These are phyloP conservation scores for Furcifer pardalis DNA, from an alignment of 2,797 vertebrate genomes.

Conservation along the genomic window DNA sequence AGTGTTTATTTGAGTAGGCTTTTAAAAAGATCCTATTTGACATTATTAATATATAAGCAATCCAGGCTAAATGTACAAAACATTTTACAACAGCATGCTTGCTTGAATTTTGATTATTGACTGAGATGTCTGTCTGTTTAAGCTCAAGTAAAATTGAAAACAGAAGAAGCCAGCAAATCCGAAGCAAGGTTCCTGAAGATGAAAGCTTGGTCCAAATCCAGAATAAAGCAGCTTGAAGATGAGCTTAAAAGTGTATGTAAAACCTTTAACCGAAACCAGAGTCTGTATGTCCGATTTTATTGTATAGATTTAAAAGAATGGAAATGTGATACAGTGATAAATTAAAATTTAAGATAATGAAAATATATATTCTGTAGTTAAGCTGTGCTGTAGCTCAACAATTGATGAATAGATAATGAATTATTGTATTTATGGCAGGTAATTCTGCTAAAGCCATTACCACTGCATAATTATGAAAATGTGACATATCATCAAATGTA, in stretches of 20 bases:
- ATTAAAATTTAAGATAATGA: background rate
- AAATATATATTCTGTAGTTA: background rate
- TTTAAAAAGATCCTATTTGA: background rate
- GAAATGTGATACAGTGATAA: background rate
- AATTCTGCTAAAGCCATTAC: background rate
- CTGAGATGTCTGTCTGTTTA: conserved; percentile 30
- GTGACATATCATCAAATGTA: background rate
- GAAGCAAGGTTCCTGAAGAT: conserved; percentile 91
- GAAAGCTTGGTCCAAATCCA: conserved; percentile 92
- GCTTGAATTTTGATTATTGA: background rate
- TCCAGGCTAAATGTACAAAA: background rate
- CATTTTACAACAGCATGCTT: background rate
- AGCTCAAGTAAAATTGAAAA: conserved; percentile 85
- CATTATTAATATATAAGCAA: background rate
- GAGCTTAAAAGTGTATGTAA: conserved; percentile 84
- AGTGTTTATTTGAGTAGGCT: background rate
- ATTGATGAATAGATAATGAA: background rate
- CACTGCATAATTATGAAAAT: background rate
- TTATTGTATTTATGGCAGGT: background rate
- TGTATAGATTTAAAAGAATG: background rate
- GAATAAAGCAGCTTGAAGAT: conserved; percentile 87
- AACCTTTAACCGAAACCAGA: background rate
- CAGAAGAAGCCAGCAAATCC: conserved; percentile 86
- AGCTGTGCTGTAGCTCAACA: background rate
- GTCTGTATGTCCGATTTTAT: background rate